Conservation (phyloP, 2,888 invertebrate species). For the Ormyrus pomaceus region DNA sequence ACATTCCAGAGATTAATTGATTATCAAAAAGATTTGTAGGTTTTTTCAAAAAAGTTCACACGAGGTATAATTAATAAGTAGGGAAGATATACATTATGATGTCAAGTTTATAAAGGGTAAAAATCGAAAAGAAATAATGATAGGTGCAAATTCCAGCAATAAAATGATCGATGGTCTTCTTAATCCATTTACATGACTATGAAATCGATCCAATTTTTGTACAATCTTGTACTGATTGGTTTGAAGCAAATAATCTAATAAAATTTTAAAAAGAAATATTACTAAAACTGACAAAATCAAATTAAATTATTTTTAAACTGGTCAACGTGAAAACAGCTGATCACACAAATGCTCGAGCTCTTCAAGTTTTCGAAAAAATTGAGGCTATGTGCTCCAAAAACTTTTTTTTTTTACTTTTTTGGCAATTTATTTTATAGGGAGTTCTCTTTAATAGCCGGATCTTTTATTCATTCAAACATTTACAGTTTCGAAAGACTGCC, state of each 20-base stretch:
- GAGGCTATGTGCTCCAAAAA: no score
- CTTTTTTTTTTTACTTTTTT: no score
- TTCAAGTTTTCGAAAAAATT: no score
- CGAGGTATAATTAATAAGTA: constrained; percentile 25
- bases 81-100: constrained; percentile 21
- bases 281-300: no score
- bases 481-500: no score
- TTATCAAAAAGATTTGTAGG: not conserved
- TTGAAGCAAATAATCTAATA: constrained; percentile 27
- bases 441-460: no score
- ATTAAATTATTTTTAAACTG: no score
- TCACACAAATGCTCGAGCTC: no score
- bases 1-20: constrained; percentile 29
- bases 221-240: not conserved
- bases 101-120: constrained; percentile 25
- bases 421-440: no score
- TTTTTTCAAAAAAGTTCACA: not conserved
- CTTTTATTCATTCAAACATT: no score
- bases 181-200: constrained; percentile 37
- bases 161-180: constrained; percentile 41
- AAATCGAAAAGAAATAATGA: constrained; percentile 14
- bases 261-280: not conserved
- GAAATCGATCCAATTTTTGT: constrained; percentile 20
- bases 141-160: constrained; percentile 5
- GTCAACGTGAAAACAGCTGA: no score